Conservation (phyloP, 2,888 invertebrate genomes). For the Octodonta nipae region DNA sequence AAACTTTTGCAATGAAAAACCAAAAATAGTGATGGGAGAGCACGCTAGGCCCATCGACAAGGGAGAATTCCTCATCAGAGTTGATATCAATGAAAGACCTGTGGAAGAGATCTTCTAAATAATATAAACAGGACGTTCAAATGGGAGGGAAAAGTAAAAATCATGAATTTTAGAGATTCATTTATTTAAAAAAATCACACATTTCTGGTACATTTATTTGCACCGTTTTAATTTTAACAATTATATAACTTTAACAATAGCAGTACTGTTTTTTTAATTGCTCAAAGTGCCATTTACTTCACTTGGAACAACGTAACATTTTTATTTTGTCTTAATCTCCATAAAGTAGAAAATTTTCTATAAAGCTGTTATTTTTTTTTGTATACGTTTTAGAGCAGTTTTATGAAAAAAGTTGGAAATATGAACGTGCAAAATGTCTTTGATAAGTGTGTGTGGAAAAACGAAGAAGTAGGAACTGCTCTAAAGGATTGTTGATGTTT, state of each 20-base stretch:
- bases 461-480: too few relatives aligned
- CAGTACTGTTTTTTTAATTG: constrained; percentile 43
- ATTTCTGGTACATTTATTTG: constrained; percentile 57
- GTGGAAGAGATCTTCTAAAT: background rate
- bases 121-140: constrained; percentile 2
- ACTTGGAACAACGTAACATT: constrained; percentile 17
- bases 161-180: constrained; percentile 20
- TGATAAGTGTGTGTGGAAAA: too few relatives aligned
- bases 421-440: too few relatives aligned
- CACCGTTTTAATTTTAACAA: constrained; percentile 65
- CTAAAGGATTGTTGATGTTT: too few relatives aligned
- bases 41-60: constrained; percentile 9
- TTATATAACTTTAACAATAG: constrained; percentile 57
- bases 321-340: constrained; percentile 19
- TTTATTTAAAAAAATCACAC: constrained; percentile 24
- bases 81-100: constrained; percentile 3
- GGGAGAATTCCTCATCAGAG: constrained; percentile 12
- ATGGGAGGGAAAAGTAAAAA: too few relatives aligned
- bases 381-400: too few relatives aligned
- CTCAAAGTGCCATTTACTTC: constrained; percentile 11
- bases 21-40: constrained; percentile 17
- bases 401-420: too few relatives aligned
- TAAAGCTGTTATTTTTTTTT: too few relatives aligned
- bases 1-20: constrained; percentile 13
- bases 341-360: constrained; percentile 22